Conservation (phyloP, 2,888 invertebrate genomes). For the Ophion obscuratus region DNA sequence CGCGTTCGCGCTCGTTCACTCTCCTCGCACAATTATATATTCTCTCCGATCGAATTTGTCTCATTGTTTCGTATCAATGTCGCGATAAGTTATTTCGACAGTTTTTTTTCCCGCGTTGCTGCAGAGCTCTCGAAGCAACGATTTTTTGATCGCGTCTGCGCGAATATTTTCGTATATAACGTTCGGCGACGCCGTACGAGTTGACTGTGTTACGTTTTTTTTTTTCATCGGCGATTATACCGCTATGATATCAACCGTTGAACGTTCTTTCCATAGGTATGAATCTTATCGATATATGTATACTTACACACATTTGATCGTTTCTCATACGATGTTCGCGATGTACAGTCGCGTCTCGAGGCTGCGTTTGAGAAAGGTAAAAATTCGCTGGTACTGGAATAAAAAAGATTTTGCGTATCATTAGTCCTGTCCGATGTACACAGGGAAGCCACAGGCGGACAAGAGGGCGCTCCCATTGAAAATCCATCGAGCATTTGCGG, state of each 20-base stretch:
- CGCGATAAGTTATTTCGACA: not conserved
- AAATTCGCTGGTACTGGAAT: too few species aligned
- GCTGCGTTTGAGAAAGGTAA: too few species aligned
- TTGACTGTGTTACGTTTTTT: constrained; percentile 1
- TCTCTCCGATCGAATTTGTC: constrained; percentile 21
- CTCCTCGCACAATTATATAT: constrained; percentile 37
- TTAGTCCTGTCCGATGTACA: too few species aligned
- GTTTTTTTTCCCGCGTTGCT: not conserved
- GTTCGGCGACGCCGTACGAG: not conserved
- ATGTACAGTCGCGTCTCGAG: too few species aligned
- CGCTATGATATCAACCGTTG: constrained; percentile 41
- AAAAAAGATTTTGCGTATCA: too few species aligned
- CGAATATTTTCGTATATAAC: not conserved
- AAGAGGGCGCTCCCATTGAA: too few species aligned
- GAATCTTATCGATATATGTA: constrained; percentile 43
- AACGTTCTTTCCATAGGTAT: constrained; percentile 46
- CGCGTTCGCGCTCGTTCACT: constrained; percentile 52
- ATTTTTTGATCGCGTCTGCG: not conserved
- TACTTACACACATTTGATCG: not conserved
- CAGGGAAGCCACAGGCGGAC: too few species aligned
- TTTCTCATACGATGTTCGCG: too few species aligned
- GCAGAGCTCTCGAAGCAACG: not conserved
- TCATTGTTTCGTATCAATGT: constrained; percentile 9
- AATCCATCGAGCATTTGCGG: too few species aligned
- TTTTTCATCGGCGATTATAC: constrained; percentile 37